A percentile compares a stretch with the other conserved stretches of the same genome.
These are phyloP conservation scores for Acronicta alni DNA, from an alignment of 2,888 invertebrate genomes.

Conservation along the genomic window DNA sequence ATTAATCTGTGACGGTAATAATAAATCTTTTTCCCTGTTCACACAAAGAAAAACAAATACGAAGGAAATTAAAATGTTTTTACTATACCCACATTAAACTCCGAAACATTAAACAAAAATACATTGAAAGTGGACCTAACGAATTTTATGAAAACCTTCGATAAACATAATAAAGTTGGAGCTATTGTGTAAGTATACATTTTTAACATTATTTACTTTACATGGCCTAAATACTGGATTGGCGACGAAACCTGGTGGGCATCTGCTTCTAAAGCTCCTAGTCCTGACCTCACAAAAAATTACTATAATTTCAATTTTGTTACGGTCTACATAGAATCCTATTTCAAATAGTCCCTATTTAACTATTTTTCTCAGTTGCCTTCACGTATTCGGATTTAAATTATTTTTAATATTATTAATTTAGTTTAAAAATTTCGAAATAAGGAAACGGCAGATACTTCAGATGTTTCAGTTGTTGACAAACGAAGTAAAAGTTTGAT, in stretches of 20 bases:
- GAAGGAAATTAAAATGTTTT: slow-evolving; percentile 9
- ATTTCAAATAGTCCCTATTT: not conserved
- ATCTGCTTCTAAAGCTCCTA: slow-evolving; percentile 32
- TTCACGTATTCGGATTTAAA: too few species aligned
- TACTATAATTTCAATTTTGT: not conserved
- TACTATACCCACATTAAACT: slow-evolving; percentile 17
- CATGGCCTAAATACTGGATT: slow-evolving; percentile 64
- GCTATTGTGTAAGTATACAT: slow-evolving; percentile 74
- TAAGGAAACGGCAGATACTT: not conserved
- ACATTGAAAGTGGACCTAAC: slow-evolving; percentile 28
- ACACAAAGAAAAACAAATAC: not conserved
- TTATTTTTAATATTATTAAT: too few species aligned
- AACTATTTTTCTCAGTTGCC: too few species aligned
- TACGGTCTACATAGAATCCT: not conserved
- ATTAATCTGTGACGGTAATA: too few species aligned
- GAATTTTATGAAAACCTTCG: slow-evolving; percentile 43
- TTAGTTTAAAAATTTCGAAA: too few species aligned
- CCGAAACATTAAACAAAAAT: slow-evolving; percentile 16
- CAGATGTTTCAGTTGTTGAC: too few species aligned
- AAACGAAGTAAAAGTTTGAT: too few species aligned
- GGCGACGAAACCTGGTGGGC: slow-evolving; percentile 53
- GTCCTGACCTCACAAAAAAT: slow-evolving; percentile 18
- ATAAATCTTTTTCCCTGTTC: too few species aligned
- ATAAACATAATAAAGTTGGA: slow-evolving; percentile 55
- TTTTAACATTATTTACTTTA: slow-evolving; percentile 73